Evolutionary conservation across 2,888 invertebrate genomes (phyloP), one percentile per base, ranked within the genome.

Genomic region (Chalcosyrphus nemorum): DNA sequence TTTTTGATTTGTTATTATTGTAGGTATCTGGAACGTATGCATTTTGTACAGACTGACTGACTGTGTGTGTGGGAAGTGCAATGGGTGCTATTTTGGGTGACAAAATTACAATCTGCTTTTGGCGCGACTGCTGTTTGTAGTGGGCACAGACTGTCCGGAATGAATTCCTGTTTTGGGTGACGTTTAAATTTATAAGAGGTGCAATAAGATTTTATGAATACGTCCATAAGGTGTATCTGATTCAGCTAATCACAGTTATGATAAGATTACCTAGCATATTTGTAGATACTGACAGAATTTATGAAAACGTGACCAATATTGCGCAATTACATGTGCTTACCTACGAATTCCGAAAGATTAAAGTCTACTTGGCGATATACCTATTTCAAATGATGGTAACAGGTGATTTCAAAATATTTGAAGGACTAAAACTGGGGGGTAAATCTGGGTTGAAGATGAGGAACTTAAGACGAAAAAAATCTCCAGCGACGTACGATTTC

Each of bases 1-100:
- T 27, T 52, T 66, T 66, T 66, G 7, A 50, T 50, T 61, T 50
- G 45, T 59, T 59, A 9, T 43, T 45, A 21, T 61, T 50, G 45
- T 59, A 50, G 7, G 29, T 45, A 21, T 47, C 4, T 21, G 29
- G n/a, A 13, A 35, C n/a, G 0, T 6, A 56, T 56, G 19, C 56
- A 54, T 32, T n/a, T 32, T 54, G 9, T 13, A 24, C 32, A 56
- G 27, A 27, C 27, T 45, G 45, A 38, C 32, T 15, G 27, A 1
- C 9, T 15, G 7, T n/a, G 24, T 24, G 7, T 29, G 43, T 43
- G 68, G 54, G 13, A 54, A 43, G 68, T 56, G 29, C 54, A 13
- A n/a, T 54, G 17, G 6, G 38, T 13, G 24, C 24, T 50, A 35
- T 50, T 50, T 50, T 19, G 35, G n/a, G 5, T 11, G 2, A 63